Percentiles rank a stretch among this genome's conserved stretches.
Evolutionary conservation across 2,888 invertebrate genomes (phyloP).

Genomic region (Eupithecia insigniata): DNA sequence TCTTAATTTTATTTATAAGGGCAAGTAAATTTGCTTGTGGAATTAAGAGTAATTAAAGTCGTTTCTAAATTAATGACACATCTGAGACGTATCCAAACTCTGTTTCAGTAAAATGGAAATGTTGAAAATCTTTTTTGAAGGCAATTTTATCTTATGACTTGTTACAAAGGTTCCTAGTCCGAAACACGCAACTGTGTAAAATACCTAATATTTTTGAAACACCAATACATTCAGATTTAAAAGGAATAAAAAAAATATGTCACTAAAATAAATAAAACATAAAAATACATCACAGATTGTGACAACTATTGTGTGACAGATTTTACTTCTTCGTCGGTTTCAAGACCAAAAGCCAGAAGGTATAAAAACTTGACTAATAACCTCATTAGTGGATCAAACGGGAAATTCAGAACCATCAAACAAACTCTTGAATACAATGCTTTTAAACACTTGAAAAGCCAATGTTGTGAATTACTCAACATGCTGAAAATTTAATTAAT

Average conservation of each 20-base stretch:
- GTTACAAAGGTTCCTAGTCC: not conserved
- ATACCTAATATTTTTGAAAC: not conserved
- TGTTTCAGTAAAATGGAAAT: not conserved
- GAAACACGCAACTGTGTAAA: not conserved
- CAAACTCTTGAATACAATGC: conserved; percentile 15
- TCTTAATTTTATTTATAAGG: conserved; percentile 19
- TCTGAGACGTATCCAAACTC: not conserved
- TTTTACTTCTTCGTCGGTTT: not conserved
- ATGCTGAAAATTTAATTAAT: conserved; percentile 14
- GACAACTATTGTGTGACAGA: not conserved
- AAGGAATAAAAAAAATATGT: too few relatives aligned
- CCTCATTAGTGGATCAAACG: conserved; percentile 9
- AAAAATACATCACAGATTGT: not conserved
- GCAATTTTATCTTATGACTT: not conserved
- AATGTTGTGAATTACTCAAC: conserved; percentile 9
- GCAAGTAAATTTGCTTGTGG: conserved; percentile 11
- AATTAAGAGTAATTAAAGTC: not conserved
- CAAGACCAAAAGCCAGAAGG: not conserved
- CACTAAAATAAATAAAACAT: too few relatives aligned
- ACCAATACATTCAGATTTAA: too few relatives aligned
- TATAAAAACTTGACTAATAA: conserved; percentile 9
- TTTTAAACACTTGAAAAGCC: conserved; percentile 13
- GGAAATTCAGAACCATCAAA: conserved; percentile 9
- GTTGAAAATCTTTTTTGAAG: not conserved
- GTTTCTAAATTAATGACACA: not conserved